A percentile compares a stretch with the other conserved stretches of the same genome.
phyloP scores from a whole-genome alignment of 2,113 vertebrate genomes.

The Ascaphus truei region DNA sequence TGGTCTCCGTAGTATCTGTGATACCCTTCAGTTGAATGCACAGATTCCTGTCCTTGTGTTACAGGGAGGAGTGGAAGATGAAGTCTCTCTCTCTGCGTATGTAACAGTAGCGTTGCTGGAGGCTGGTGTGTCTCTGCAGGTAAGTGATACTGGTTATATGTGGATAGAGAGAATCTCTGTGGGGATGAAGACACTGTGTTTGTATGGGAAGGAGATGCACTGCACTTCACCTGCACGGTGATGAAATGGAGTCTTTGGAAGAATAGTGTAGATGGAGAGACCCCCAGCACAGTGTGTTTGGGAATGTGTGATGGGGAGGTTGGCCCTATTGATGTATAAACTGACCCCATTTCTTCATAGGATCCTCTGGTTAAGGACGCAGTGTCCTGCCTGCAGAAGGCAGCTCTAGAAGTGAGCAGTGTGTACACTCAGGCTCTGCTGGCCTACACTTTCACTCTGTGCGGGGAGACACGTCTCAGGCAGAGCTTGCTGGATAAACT shows the following conservation, averaged over 20 bases:
- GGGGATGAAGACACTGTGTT: too few relatives aligned
- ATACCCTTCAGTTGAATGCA: too few relatives aligned
- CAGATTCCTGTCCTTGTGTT: background rate
- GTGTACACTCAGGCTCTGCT: constrained; percentile 72
- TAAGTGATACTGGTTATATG: background rate
- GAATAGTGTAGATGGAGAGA: background rate
- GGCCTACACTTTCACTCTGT: constrained; percentile 79
- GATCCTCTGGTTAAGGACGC: constrained; percentile 56
- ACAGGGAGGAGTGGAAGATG: constrained; percentile 76
- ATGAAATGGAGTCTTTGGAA: too few relatives aligned
- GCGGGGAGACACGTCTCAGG: constrained; percentile 55
- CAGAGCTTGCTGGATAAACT: constrained; percentile 41
- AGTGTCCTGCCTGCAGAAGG: constrained; percentile 62
- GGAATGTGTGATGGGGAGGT: too few relatives aligned
- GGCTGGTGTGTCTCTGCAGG: constrained; percentile 42
- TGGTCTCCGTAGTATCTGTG: too few relatives aligned
- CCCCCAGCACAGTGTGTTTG: too few relatives aligned
- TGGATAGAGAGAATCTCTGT: too few relatives aligned
- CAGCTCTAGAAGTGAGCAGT: constrained; percentile 44
- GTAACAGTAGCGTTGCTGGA: constrained; percentile 75
- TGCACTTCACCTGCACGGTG: too few relatives aligned
- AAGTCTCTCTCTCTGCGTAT: constrained; percentile 71
- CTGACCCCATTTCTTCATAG: constrained; percentile 44
- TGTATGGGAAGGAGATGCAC: too few relatives aligned
- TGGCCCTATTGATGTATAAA: too few relatives aligned